Evolutionary conservation across 2,888 invertebrate species (phyloP), one percentile per base, ranked within the genome.

Genomic region (Creontiades dilutus): DNA sequence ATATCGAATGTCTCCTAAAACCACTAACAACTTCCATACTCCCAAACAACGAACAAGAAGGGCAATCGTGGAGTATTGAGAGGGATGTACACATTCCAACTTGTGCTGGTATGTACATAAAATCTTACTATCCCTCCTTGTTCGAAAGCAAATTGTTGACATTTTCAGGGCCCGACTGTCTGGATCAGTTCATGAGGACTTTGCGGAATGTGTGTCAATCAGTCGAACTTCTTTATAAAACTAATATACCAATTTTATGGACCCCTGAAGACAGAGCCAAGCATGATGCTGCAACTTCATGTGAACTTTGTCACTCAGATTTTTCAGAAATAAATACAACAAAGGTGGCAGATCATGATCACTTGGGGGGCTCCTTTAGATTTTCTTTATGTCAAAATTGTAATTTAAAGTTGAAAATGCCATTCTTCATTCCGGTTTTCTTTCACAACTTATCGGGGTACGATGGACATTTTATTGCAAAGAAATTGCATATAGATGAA

Each of bases 1-100:
- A 80, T 80, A 80, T 80, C 13, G 80, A 80, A 46, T 80, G 80
- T 46, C 46, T 80, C 9, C 80, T 80, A 16, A 80, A 80, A 47
- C 80, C 80, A 23, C 14, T 80, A 1, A 80, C 47, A 4, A 12
- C 28, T 5, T 37, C 80, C 37, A n/a, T 46, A n/a, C 3, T 12
- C 14, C 47, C 80, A 27, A 80, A 80, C 46, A 37, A 23, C 11
- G 47, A 46, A 28, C 37, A 47, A 14, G 80, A 80, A 47, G 80
- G 47, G 2, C 28, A 47, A 14, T 80, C 80, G n/a, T 80, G 37
- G 37, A 80, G 37, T 19, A n/a, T 80, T n/a, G 14, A 80, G 1
- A 23, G 7, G 13, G 37, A 80, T 28, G 80, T 80, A 37, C 80
- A 80, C 46, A 14, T 37, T 27, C 80, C 80, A 28, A 80, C 37